Percentiles rank a stretch among this genome's conserved stretches.
Conservation (phyloP, 2,888 invertebrate species). For the Creontiades dilutus region DNA sequence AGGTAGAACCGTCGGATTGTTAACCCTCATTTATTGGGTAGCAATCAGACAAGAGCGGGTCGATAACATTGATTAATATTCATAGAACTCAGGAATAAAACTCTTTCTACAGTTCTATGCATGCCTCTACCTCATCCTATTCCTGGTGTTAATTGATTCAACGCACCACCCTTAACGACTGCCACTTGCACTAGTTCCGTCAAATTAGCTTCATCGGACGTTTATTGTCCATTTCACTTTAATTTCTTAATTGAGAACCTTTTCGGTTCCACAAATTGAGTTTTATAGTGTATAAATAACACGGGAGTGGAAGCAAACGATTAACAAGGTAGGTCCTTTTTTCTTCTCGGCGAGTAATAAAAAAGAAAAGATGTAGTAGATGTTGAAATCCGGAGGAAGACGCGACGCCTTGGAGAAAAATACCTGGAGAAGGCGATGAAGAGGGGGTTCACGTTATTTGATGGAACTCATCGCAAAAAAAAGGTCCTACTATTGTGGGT, state of each 20-base stretch:
- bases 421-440: neutral
- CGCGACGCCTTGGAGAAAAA: neutral
- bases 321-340: neutral
- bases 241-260: conserved; percentile 8
- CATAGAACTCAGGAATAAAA: neutral
- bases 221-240: conserved; percentile 39
- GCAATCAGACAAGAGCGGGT: neutral
- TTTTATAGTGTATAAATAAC: conserved; percentile 32
- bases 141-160: conserved; percentile 20
- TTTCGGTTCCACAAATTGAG: conserved; percentile 27
- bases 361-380: neutral
- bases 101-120: neutral
- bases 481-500: neutral
- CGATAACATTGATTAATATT: conserved; percentile 28
- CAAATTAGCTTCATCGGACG: conserved; percentile 20
- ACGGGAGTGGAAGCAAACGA: conserved; percentile 23
- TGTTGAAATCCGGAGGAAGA: neutral
- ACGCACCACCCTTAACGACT: neutral
- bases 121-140: neutral
- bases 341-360: neutral
- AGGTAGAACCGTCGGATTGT: neutral
- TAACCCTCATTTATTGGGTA: neutral
- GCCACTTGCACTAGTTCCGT: conserved; percentile 2
- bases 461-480: neutral
- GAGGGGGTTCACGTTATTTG: neutral